Evolutionary conservation across 2,113 vertebrate genomes (phyloP).

Genomic region (Rattus norvegicus): GRCr8 NC_086027.1:54160001-54160500

Average conservation of each 20-base stretch:
- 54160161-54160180: not conserved
- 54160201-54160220: not conserved
- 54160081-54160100: not conserved
- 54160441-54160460: not conserved
- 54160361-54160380: not conserved
- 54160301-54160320: constrained; percentile 13
- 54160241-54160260: not conserved
- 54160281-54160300: constrained; percentile 12
- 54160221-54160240: not conserved
- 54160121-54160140: not conserved
- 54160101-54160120: not conserved
- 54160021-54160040: not conserved
- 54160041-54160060: not conserved
- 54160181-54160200: not conserved
- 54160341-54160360: not conserved
- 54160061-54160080: not conserved
- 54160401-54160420: not conserved
- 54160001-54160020: not conserved
- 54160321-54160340: not conserved
- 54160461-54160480: not conserved
- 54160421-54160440: not conserved
- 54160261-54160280: constrained; percentile 14
- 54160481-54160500: not conserved
- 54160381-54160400: not conserved
- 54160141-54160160: not conserved